Base-by-base conservation (phyloP, 2,888 invertebrate genomes). In the Camponotus fellah region DNA sequence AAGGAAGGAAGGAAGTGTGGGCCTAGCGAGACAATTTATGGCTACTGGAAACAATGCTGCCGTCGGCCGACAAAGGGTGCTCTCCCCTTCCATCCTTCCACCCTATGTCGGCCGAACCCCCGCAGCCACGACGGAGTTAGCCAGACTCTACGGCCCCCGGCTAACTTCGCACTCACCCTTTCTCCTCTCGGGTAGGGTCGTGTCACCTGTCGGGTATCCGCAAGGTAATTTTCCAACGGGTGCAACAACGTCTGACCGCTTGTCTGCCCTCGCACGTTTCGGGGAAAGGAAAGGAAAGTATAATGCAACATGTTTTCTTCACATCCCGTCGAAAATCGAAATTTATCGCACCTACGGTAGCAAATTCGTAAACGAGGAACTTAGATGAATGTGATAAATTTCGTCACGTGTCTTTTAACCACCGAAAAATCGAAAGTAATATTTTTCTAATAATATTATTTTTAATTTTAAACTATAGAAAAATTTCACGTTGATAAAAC, bases 21-120 rank as follows among this genome's bases (percentile, higher is more conserved):
- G 90, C 91, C 90, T 91, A 89, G 91, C 87, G 81, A 90, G 93
- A 93, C 93, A 91, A 92, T 92, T 92, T 92, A 92, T 92, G 91
- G 91, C 87, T 86, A 87, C 84, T 89, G 89, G 92, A 92, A 93
- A 92, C 92, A 92, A 92, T 92, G 93, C 92, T 80, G 85, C 87
- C 86, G 85, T 79, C 88, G 89, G 81, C 82, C 86, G 88, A 90
- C 90, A 90, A 90, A 91, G 91, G 91, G 88, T 88, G 89, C 90
- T 77, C 46, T 72, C 65, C 71, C 80, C 84, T 85, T 69, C 46
- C 77, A 40, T 53, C 53, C 53, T 53, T 53, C 56, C 37, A 71
- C 71, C 85, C 83, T 17, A 32, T 69, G 81, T 77, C 83, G 84
- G 14, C 46, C 58, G 49, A 46, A 66, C n/a, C 65, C 77, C 85